Evolutionary conservation across 2,888 invertebrate genomes (phyloP), one percentile per base, ranked within the genome.

Genomic region (Limenitis camilla): DNA sequence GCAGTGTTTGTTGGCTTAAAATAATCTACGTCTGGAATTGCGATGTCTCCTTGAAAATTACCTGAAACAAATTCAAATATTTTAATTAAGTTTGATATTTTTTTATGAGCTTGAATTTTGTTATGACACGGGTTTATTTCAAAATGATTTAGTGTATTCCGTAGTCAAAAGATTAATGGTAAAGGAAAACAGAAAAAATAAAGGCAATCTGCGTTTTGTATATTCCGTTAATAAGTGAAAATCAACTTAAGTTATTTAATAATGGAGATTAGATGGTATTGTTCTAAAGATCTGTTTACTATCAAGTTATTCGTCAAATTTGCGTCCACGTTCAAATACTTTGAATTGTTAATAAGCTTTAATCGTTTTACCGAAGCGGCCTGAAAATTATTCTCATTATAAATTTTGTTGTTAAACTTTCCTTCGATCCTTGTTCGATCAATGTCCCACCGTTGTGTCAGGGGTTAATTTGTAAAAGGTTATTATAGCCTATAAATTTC

Each of bases 1-100:
- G 74, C 65, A 44, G 66, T 71, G 4, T 70, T 68, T 0, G 72
- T 64, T 41, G 78, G 74, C 48, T 69, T 87, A 66, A 72, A 73
- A 56, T 77, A 85, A 61, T 88, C 86, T 52, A 79, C 60, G 64
- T 92, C 91, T 33, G 95, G 92, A 60, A 96, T 83, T 0, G 96
- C 95, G 58, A 96, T 95, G 77, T 96, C 96, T 0, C 95, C 95
- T 87, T 93, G 88, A 71, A 95, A 95, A 49, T 91, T 92, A 66
- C 90, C 96, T 96, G 89, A 27, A 90, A 91, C 69, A 63, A 75
- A 69, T 60, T 53, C 52, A 60, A 32, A 40, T 31, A 27, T 39
- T 27, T 4, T 30, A n/a, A 39, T 10, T 4, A 32, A 7, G 10
- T 6, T 9, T 36, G 5, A 10, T 8, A 36, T 6, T 5, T 36